Conservation (phyloP, 2,113 vertebrate genomes). For the Cheirogaleus medius region DNA sequence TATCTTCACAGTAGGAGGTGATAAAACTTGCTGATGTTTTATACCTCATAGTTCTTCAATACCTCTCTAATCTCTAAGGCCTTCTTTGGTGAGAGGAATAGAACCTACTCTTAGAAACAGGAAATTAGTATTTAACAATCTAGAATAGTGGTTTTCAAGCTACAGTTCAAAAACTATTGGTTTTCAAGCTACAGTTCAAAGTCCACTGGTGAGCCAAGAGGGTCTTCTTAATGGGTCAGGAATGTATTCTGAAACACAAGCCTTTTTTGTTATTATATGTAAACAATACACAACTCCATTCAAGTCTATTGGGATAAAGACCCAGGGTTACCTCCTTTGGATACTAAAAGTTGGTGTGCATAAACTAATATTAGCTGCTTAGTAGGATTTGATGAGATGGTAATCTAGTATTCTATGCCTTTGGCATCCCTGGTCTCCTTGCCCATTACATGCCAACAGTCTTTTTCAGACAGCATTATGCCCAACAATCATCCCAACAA, state of each 20-base stretch:
- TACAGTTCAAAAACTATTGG: neutral
- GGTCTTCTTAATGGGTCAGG: neutral
- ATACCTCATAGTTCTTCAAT: neutral
- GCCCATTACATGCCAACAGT: neutral
- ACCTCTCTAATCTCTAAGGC: neutral
- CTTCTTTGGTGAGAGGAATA: neutral
- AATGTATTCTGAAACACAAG: neutral
- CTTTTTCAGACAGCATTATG: neutral
- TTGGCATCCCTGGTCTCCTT: neutral
- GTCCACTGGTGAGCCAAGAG: neutral
- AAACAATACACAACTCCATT: neutral
- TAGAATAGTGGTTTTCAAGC: neutral
- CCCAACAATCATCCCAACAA: neutral
- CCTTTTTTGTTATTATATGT: neutral
- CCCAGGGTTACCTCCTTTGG: neutral
- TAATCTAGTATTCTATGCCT: neutral
- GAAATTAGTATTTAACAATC: neutral
- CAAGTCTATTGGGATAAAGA: neutral
- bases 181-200: conserved; percentile 6
- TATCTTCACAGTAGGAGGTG: neutral
- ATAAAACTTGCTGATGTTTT: neutral
- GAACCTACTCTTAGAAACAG: neutral
- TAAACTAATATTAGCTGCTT: neutral
- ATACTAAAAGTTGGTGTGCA: neutral
- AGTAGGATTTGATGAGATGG: neutral